phyloP scores from a whole-genome alignment of 2,888 invertebrate species.

The Augiades crinisus region DNA sequence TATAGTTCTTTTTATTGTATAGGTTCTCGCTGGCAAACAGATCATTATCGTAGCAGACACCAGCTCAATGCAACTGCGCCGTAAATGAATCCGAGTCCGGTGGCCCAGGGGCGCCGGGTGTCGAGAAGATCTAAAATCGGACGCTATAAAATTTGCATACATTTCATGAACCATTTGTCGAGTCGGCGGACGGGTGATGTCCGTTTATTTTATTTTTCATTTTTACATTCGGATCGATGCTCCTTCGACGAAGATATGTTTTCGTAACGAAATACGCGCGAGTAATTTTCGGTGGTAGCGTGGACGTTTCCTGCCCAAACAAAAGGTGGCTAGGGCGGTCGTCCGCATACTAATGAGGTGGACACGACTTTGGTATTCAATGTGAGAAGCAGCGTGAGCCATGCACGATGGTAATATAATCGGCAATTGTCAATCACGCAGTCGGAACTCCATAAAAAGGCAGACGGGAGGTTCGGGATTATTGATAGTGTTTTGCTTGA shows the following conservation, averaged over 20 bases:
- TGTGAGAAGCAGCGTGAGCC: conserved; percentile 48
- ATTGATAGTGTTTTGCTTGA: neutral
- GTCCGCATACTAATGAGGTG: conserved; percentile 69
- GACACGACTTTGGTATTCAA: conserved; percentile 59
- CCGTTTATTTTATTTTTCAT: conserved; percentile 58
- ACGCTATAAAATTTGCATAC: conserved; percentile 77
- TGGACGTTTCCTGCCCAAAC: conserved; percentile 77
- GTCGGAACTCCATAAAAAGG: conserved; percentile 66
- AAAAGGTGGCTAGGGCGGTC: conserved; percentile 64
- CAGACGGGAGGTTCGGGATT: conserved; percentile 38
- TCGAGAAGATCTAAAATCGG: conserved; percentile 69
- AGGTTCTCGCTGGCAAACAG: conserved; percentile 22
- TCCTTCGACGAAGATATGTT: conserved; percentile 57
- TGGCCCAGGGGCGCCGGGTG: conserved; percentile 51
- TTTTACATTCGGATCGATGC: conserved; percentile 50
- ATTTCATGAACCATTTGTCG: conserved; percentile 72
- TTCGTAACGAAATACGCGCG: conserved; percentile 51
- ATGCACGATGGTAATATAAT: conserved; percentile 67
- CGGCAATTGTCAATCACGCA: conserved; percentile 68
- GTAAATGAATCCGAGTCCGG: conserved; percentile 48
- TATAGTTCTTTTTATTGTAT: conserved; percentile 1
- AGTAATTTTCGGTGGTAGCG: conserved; percentile 68
- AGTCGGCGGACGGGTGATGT: conserved; percentile 51
- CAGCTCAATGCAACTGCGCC: conserved; percentile 53
- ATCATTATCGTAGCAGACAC: conserved; percentile 22